Evolutionary conservation across 2,113 vertebrate species (phyloP), one percentile per base, ranked within the genome.

Genomic region (Antechinus stuartii): DNA sequence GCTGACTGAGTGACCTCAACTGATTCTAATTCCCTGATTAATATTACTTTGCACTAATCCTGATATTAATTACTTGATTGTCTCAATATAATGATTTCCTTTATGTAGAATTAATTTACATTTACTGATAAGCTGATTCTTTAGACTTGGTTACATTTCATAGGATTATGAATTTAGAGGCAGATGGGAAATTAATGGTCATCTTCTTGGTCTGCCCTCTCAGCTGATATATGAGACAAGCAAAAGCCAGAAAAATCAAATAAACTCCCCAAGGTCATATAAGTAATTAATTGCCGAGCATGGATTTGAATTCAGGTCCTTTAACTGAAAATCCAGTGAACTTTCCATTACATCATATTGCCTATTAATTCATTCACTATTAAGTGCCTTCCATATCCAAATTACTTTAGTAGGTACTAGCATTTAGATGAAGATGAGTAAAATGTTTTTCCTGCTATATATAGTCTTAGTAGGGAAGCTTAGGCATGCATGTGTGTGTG

Each of bases 101-200:
- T 90, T 56, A 4, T 27, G 96, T 52, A 91, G 3, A 91, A 94
- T 47, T 55, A 11, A 46, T 94, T 91, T 35, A 10, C 30, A 55
- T 54, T 42, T 92, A 94, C 56, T 53, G 89, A 16, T 76, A 54
- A 92, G 30, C 92, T 90, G 46, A 84, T 25, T 95, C 92, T 95
- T 91, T 27, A 91, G 91, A 22, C 92, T 56, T 91, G 16, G 16
- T 23, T 42, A 42, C 19, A 84, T 84, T 84, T 84, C 68, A 84
- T 22, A 42, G 68, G 68, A 42, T 19, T 16, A 84, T 42, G 19
- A 6, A 84, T 84, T 84, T 84, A 76, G 35, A 76, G 61, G 61
- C 22, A 84, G 19, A 84, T 42, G n/a, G 68, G 19, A 84, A 42
- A n/a, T 42, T 42, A 42, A 19, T 42, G n/a, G 68, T 84, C 35